Evolutionary conservation across 2,113 vertebrate genomes (phyloP).

Genomic region (Crotalus helleri): DNA sequence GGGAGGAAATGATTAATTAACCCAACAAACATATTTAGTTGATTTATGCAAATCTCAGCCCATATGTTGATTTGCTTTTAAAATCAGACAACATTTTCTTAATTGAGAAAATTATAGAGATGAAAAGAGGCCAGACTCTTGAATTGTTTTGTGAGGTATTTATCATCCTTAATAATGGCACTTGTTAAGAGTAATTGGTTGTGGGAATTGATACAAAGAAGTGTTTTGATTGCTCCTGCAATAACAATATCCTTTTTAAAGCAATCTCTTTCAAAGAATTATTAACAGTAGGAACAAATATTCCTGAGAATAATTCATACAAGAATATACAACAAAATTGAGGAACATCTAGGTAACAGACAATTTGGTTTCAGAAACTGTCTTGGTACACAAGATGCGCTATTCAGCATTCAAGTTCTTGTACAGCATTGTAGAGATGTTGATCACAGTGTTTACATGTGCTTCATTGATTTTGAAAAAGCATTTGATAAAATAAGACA

Average conservation of each 20-base stretch:
- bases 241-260: neutral
- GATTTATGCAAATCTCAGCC: neutral
- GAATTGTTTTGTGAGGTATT: neutral
- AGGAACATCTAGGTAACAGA: too few species aligned
- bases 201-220: neutral
- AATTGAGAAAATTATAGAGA: neutral
- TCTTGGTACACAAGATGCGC: too few species aligned
- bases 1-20: neutral
- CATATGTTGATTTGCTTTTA: neutral
- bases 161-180: neutral
- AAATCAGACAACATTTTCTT: neutral
- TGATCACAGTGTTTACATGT: too few species aligned
- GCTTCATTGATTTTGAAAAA: too few species aligned
- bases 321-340: too few species aligned
- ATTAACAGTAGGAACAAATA: neutral
- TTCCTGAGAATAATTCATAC: too few species aligned
- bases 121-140: neutral
- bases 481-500: too few species aligned
- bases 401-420: too few species aligned
- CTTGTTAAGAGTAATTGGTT: neutral
- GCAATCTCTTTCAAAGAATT: neutral
- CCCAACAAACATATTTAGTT: neutral
- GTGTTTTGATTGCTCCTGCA: neutral
- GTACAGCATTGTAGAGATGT: too few species aligned
- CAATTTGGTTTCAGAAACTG: too few species aligned